Conservation (phyloP, 2,888 invertebrate species). For the Eupithecia subumbrata region DNA sequence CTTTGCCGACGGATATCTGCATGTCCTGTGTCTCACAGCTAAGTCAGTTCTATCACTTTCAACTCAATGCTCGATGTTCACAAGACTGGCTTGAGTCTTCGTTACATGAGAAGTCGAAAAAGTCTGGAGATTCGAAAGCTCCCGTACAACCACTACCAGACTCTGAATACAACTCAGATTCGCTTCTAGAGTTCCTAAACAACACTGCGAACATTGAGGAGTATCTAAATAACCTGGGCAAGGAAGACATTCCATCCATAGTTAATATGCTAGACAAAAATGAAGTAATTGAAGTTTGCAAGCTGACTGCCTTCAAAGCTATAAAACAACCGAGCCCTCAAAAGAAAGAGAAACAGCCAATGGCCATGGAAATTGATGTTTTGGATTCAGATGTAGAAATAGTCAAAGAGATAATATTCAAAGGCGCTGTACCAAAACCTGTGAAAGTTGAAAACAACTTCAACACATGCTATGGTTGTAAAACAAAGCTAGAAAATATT, state of each 20-base stretch:
- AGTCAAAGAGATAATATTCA: slow-evolving; percentile 68
- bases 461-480: slow-evolving; percentile 72
- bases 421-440: slow-evolving; percentile 61
- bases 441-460: slow-evolving; percentile 50
- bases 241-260: slow-evolving; percentile 78
- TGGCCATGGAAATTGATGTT: slow-evolving; percentile 73
- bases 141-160: slow-evolving; percentile 75
- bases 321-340: slow-evolving; percentile 67
- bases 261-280: slow-evolving; percentile 75
- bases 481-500: slow-evolving; percentile 62
- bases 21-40: slow-evolving; percentile 70
- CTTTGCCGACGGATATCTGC: slow-evolving; percentile 72
- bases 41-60: slow-evolving; percentile 75
- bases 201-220: slow-evolving; percentile 78
- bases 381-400: slow-evolving; percentile 72
- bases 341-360: slow-evolving; percentile 60
- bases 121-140: slow-evolving; percentile 63
- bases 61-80: slow-evolving; percentile 74
- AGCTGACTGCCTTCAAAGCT: slow-evolving; percentile 52
- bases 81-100: slow-evolving; percentile 77
- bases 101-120: slow-evolving; percentile 64
- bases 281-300: slow-evolving; percentile 57
- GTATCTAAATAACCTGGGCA: slow-evolving; percentile 74
- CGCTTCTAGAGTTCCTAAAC: slow-evolving; percentile 76
- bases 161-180: slow-evolving; percentile 79